A percentile compares a stretch with the other conserved stretches of the same genome.
These are phyloP conservation scores for Oryzias melastigma DNA, from an alignment of 2,113 vertebrate genomes.

Conservation along the genomic window DNA sequence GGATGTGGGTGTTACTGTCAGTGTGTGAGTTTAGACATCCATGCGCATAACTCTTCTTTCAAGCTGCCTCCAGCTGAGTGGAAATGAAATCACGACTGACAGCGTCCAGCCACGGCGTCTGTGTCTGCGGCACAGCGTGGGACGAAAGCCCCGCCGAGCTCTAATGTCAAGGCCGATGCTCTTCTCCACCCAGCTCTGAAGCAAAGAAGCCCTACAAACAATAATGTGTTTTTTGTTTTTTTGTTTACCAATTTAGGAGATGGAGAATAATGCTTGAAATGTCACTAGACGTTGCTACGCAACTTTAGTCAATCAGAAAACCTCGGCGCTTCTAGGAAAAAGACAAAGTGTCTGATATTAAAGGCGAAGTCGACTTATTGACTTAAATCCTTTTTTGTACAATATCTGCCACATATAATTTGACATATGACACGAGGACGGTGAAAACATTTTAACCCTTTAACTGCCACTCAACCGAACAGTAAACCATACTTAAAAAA, in stretches of 20 bases:
- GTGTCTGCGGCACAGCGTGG: conserved; percentile 38
- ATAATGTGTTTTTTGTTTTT: conserved; percentile 7
- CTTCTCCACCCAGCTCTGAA: conserved; percentile 15
- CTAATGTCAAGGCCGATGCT: conserved; percentile 33
- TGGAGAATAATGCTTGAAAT: conserved; percentile 13
- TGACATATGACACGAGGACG: too few relatives aligned
- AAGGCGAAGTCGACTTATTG: too few relatives aligned
- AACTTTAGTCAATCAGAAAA: conserved; percentile 21
- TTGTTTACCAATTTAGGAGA: conserved; percentile 4
- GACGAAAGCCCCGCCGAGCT: conserved; percentile 33
- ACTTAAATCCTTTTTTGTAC: too few relatives aligned
- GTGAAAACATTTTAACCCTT: too few relatives aligned
- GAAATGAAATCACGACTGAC: conserved; percentile 30
- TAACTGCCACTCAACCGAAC: too few relatives aligned
- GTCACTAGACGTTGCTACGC: conserved; percentile 30
- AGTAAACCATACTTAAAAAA: too few relatives aligned
- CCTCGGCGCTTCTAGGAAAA: background rate
- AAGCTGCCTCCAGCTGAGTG: conserved; percentile 13
- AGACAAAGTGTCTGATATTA: too few relatives aligned
- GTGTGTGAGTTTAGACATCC: background rate
- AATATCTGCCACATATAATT: too few relatives aligned
- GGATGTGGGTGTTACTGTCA: background rate
- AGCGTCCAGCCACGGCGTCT: conserved; percentile 22
- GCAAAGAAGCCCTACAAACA: conserved; percentile 24
- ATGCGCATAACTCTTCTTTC: conserved; percentile 14